Conservation (phyloP, 2,888 invertebrate genomes). For the Hypomecis punctinalis region DNA sequence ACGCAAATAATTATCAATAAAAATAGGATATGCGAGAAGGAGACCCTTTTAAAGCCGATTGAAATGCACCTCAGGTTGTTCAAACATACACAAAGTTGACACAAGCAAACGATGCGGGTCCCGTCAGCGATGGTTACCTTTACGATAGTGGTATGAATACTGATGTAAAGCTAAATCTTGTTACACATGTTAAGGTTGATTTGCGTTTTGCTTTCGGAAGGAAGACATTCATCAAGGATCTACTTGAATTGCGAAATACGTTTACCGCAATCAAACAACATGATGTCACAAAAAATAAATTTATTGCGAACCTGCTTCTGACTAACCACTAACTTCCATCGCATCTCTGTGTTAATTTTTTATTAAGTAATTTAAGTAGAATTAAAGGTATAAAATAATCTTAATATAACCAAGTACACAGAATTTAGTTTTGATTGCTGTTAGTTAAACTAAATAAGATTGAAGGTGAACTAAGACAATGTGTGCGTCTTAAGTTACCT, state of each 20-base stretch:
- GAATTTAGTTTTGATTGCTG: too few relatives aligned
- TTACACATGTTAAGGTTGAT: conserved; percentile 49
- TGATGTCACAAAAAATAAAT: not conserved
- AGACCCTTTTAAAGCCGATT: conserved; percentile 52
- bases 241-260: conserved; percentile 14
- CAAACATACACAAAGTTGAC: conserved; percentile 67
- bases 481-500: too few relatives aligned
- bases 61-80: conserved; percentile 65
- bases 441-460: too few relatives aligned
- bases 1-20: conserved; percentile 8
- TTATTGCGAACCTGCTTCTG: too few relatives aligned
- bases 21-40: conserved; percentile 29
- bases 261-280: not conserved
- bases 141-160: conserved; percentile 57
- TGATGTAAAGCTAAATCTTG: conserved; percentile 54
- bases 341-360: too few relatives aligned
- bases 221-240: conserved; percentile 37
- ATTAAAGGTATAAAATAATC: too few relatives aligned
- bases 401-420: too few relatives aligned
- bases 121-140: conserved; percentile 59
- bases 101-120: conserved; percentile 70
- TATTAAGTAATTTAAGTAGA: too few relatives aligned
- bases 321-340: not conserved
- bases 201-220: conserved; percentile 47
- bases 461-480: too few relatives aligned